phyloP scores from a whole-genome alignment of 2,797 vertebrate species.

The Myotis vivesi region DNA sequence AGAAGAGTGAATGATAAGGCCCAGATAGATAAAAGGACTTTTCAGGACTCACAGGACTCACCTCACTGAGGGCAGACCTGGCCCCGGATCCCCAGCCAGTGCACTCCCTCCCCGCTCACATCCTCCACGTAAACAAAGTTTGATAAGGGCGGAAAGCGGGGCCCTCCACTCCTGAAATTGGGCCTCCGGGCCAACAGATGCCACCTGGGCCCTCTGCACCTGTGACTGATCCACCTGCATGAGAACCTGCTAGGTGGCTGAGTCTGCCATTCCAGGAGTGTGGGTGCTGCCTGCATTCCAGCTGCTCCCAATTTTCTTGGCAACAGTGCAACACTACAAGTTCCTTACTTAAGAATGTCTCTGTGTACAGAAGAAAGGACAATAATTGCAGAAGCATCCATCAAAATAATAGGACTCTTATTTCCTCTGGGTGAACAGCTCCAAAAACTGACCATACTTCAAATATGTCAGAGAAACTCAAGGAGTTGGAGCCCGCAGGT shows the following conservation, averaged over 20 bases:
- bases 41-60: too few species aligned
- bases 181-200: not conserved
- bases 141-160: not conserved
- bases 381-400: not conserved
- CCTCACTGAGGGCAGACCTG: not conserved
- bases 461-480: not conserved
- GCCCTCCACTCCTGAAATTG: accelerated
- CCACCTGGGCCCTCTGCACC: too few species aligned
- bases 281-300: not conserved
- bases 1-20: not conserved
- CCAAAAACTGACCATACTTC: not conserved
- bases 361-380: not conserved
- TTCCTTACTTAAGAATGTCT: not conserved
- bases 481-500: not conserved
- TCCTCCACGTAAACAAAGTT: not conserved
- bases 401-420: not conserved
- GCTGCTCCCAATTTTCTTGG: not conserved
- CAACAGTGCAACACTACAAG: not conserved
- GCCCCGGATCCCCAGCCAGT: not conserved
- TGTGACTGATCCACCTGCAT: accelerated
- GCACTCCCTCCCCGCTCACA: not conserved
- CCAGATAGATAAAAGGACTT: not conserved
- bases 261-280: accelerated
- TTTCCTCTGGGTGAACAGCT: not conserved
- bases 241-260: not conserved